phyloP scores from a whole-genome alignment of 2,888 invertebrate genomes.

The Strigamia transsilvanica region DNA sequence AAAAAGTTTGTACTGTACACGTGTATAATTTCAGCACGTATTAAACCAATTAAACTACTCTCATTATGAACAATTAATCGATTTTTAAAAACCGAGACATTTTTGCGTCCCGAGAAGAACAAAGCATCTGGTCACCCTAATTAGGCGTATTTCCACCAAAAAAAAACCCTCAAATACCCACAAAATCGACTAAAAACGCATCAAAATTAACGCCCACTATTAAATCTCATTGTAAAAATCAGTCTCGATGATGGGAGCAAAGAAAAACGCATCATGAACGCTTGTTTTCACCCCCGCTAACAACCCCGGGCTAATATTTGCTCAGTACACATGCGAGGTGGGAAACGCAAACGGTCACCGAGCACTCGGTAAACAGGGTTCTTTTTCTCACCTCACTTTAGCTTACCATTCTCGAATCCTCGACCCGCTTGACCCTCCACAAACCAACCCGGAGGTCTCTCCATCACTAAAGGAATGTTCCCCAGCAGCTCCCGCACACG shows the following conservation, averaged over 20 bases:
- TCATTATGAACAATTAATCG: too few species aligned
- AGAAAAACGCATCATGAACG: slow-evolving; percentile 10
- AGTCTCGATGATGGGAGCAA: background rate
- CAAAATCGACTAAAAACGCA: too few species aligned
- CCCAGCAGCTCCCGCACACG: background rate
- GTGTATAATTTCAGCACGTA: too few species aligned
- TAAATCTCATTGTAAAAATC: background rate
- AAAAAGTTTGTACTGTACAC: too few species aligned
- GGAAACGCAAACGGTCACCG: slow-evolving; percentile 42
- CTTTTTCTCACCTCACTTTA: slow-evolving; percentile 12
- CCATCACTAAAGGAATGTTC: background rate
- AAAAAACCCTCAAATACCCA: too few species aligned
- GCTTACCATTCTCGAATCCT: background rate
- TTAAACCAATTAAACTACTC: too few species aligned
- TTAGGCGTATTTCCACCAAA: too few species aligned
- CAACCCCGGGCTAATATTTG: slow-evolving; percentile 22
- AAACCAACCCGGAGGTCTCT: background rate
- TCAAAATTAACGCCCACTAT: background rate
- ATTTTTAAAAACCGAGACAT: too few species aligned
- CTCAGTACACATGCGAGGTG: background rate
- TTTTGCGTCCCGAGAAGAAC: too few species aligned
- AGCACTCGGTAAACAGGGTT: background rate
- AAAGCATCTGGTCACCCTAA: too few species aligned
- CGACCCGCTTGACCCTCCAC: slow-evolving; percentile 9
- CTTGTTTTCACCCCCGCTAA: slow-evolving; percentile 5